phyloP scores from a whole-genome alignment of 2,888 invertebrate species.

The Trilocha varians region DNA sequence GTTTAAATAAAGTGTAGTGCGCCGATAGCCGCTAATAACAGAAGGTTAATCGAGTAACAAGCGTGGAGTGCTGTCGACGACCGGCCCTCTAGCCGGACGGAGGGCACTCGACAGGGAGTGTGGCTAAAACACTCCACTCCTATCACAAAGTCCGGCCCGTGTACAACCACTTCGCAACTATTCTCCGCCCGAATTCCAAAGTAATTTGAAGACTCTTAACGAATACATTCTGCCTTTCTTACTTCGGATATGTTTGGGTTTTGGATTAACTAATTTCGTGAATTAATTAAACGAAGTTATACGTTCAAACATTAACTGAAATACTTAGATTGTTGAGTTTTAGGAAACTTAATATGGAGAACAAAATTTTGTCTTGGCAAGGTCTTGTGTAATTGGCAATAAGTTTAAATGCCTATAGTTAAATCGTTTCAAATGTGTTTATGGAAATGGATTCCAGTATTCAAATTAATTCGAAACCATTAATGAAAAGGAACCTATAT shows the following conservation, averaged over 20 bases:
- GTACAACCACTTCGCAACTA: slow-evolving; percentile 18
- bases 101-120: slow-evolving; percentile 19
- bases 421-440: too few relatives aligned
- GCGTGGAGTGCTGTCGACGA: slow-evolving; percentile 10
- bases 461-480: too few relatives aligned
- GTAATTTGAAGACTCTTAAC: slow-evolving; percentile 12
- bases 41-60: slow-evolving; percentile 16
- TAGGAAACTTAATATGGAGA: too few relatives aligned
- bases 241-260: background rate
- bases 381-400: too few relatives aligned
- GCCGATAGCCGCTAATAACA: slow-evolving; percentile 1
- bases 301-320: background rate
- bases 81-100: slow-evolving; percentile 6
- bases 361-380: too few relatives aligned
- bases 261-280: background rate
- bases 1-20: background rate
- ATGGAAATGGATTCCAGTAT: too few relatives aligned
- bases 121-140: slow-evolving; percentile 23
- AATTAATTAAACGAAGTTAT: background rate
- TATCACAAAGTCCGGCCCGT: slow-evolving; percentile 15
- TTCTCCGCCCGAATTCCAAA: slow-evolving; percentile 20
- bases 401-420: too few relatives aligned
- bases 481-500: too few relatives aligned
- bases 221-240: slow-evolving; percentile 5
- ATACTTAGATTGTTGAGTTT: slow-evolving; percentile 10